These are phyloP conservation scores for Delphinus delphis DNA, from an alignment of 2,113 vertebrate genomes.

Conservation along the genomic window DNA sequence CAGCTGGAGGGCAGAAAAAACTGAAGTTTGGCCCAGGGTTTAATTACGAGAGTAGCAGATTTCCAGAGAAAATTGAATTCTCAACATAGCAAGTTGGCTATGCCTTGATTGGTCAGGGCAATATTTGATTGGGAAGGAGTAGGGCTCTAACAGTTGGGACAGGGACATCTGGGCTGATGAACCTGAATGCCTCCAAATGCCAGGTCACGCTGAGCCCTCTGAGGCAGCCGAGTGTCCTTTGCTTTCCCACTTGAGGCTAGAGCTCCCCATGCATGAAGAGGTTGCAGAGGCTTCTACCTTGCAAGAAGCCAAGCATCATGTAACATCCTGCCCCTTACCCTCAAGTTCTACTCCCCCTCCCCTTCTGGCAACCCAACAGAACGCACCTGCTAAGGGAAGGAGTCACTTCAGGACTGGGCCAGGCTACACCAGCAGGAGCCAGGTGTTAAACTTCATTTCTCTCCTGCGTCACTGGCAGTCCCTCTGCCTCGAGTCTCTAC, in stretches of 20 bases:
- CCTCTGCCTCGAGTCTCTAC: background rate
- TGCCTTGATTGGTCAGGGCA: background rate
- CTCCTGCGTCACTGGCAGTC: background rate
- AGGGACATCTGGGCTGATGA: background rate
- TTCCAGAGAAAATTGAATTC: slow-evolving; percentile 53
- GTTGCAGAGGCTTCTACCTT: background rate
- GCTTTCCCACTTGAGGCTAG: background rate
- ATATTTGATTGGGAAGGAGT: background rate
- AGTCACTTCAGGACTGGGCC: background rate
- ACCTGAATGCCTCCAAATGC: background rate
- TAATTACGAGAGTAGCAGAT: slow-evolving; percentile 9
- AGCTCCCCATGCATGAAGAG: background rate
- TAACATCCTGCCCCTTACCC: background rate
- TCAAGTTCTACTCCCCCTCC: background rate
- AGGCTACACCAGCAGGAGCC: background rate
- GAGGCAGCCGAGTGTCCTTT: background rate
- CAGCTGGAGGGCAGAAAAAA: slow-evolving; percentile 38
- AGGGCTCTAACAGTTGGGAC: background rate
- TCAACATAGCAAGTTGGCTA: background rate
- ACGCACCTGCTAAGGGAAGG: background rate
- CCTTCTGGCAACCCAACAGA: background rate
- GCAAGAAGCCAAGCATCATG: background rate
- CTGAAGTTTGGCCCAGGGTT: slow-evolving; percentile 31
- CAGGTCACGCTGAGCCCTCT: background rate
- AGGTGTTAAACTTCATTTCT: background rate